Evolutionary conservation across 1,140 invertebrate genomes (phyloP).

Genomic region (Rhynchophorus ferrugineus): DNA sequence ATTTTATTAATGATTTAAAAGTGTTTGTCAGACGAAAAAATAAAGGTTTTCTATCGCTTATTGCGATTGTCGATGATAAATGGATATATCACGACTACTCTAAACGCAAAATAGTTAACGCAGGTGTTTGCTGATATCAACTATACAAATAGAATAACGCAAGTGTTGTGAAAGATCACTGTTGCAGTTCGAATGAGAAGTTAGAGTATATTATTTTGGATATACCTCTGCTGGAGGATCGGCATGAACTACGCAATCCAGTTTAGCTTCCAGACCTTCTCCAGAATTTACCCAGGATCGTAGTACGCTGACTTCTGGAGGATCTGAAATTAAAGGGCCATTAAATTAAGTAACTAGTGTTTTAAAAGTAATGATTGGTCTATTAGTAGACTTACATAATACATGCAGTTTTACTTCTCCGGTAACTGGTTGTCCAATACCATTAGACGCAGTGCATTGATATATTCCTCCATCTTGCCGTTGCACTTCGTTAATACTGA

Average conservation of each 20-base stretch:
- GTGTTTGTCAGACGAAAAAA: too few species aligned
- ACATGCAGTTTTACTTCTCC: slow-evolving; percentile 52
- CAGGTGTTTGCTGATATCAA: too few species aligned
- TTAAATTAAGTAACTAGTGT: too few species aligned
- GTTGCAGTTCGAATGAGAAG: too few species aligned
- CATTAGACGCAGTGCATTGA: slow-evolving; percentile 57
- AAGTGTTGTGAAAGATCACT: too few species aligned
- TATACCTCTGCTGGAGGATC: slow-evolving; percentile 65
- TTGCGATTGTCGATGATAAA: too few species aligned
- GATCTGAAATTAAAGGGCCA: slow-evolving; percentile 41
- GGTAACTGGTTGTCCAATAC: slow-evolving; percentile 54
- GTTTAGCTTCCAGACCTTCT: slow-evolving; percentile 61
- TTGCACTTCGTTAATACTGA: slow-evolving; percentile 50
- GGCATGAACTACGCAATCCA: slow-evolving; percentile 65
- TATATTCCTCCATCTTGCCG: slow-evolving; percentile 56
- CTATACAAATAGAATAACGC: too few species aligned
- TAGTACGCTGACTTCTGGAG: slow-evolving; percentile 63
- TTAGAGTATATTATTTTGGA: too few species aligned
- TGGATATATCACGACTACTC: too few species aligned
- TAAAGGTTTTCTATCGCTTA: too few species aligned
- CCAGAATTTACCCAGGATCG: slow-evolving; percentile 66
- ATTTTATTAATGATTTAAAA: too few species aligned
- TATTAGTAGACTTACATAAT: slow-evolving; percentile 43
- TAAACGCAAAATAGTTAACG: too few species aligned
- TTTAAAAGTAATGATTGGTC: not conserved